A percentile compares a stretch with the other conserved stretches of the same genome.
phyloP scores from a whole-genome alignment of 1,140 invertebrate species.

The Cepaea nemoralis region DNA sequence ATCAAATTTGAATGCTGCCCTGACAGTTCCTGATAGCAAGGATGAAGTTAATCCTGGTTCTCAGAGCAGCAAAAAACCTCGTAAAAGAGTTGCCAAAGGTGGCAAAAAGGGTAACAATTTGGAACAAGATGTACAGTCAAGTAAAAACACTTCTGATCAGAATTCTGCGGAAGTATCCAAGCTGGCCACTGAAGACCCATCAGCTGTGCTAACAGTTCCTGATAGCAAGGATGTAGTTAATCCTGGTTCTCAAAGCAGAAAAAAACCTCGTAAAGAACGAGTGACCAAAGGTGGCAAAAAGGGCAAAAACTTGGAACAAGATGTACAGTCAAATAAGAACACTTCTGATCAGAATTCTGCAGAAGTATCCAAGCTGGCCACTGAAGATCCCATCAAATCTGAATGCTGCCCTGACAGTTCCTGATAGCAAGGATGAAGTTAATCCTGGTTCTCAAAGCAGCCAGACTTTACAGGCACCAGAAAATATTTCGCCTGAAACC shows the following conservation, averaged over 20 bases:
- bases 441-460: conserved; percentile 55
- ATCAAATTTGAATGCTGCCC: too few species aligned
- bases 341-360: not conserved
- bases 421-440: too few species aligned
- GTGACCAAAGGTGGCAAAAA: conserved; percentile 36
- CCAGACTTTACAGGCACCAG: too few species aligned
- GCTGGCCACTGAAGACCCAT: not conserved
- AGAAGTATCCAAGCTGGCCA: not conserved
- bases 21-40: too few species aligned
- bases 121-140: not conserved
- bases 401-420: too few species aligned
- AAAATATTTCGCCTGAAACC: too few species aligned
- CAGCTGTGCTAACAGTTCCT: too few species aligned
- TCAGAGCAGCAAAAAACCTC: conserved; percentile 45
- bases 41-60: conserved; percentile 61
- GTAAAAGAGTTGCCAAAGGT: conserved; percentile 39
- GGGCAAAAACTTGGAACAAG: not conserved
- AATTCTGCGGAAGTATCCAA: not conserved
- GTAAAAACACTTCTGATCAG: not conserved
- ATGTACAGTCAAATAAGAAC: not conserved
- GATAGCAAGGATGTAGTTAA: too few species aligned
- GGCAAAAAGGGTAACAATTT: not conserved
- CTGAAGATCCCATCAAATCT: not conserved
- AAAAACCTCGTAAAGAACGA: conserved; percentile 40
- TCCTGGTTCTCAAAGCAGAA: conserved; percentile 54